phyloP scores from a whole-genome alignment of 1,140 invertebrate genomes.

The Drosophila athabasca region DNA sequence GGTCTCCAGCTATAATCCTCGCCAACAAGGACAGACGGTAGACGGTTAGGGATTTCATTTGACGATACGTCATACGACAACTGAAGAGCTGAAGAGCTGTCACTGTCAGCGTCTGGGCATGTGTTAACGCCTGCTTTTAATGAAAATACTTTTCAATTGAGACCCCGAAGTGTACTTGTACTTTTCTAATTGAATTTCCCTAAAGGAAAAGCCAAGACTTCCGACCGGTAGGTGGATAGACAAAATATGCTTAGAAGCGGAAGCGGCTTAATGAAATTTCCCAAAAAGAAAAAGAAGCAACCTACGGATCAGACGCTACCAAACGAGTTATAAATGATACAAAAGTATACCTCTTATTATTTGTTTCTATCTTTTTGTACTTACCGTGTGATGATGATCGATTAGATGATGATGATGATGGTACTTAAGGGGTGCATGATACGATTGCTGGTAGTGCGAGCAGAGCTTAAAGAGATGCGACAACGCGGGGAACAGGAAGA shows the following conservation, averaged over 20 bases:
- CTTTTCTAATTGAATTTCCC: constrained; percentile 58
- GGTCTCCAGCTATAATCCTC: constrained; percentile 51
- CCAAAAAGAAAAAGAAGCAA: constrained; percentile 31
- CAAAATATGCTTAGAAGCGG: constrained; percentile 31
- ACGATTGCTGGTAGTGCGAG: constrained; percentile 90
- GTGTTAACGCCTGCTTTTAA: constrained; percentile 35
- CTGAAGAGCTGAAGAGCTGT: constrained; percentile 39
- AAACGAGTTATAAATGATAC: background rate
- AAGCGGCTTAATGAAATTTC: constrained; percentile 38
- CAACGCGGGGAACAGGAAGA: constrained; percentile 92
- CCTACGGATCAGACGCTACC: constrained; percentile 3
- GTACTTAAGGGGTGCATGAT: constrained; percentile 90
- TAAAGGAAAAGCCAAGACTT: constrained; percentile 26
- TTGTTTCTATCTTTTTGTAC: constrained; percentile 32
- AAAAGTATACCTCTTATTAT: too few species aligned
- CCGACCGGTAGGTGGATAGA: constrained; percentile 33
- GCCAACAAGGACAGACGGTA: constrained; percentile 38
- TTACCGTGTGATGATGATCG: constrained; percentile 86
- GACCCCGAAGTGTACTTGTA: constrained; percentile 14
- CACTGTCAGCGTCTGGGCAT: constrained; percentile 24
- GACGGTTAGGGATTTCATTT: constrained; percentile 53
- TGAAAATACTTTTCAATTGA: constrained; percentile 38
- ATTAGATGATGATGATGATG: constrained; percentile 91
- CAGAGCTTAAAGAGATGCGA: constrained; percentile 93
- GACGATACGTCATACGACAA: constrained; percentile 60